A percentile compares a stretch with the other conserved stretches of the same genome.
These are phyloP conservation scores for Pithys albifrons DNA, from an alignment of 2,113 vertebrate genomes.

Conservation along the genomic window DNA sequence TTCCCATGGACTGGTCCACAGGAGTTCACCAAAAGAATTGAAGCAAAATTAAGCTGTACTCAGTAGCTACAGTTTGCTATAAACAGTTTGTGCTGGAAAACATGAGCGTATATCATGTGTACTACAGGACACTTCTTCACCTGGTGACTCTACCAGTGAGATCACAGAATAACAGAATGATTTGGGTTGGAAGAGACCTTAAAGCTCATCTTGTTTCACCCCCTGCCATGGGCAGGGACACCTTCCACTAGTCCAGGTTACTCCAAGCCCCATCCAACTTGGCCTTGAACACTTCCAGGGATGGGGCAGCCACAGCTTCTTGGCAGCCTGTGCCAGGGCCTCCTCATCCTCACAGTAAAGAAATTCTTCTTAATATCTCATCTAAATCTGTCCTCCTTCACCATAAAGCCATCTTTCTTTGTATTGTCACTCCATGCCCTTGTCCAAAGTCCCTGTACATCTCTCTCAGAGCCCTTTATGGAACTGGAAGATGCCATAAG, in stretches of 20 bases:
- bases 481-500: background rate
- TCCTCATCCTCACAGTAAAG: background rate
- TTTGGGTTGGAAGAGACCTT: background rate
- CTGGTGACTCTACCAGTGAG: background rate
- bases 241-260: accelerated
- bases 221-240: background rate
- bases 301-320: background rate
- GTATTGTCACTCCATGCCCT: background rate
- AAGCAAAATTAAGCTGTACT: background rate
- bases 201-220: background rate
- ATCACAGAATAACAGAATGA: background rate
- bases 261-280: background rate
- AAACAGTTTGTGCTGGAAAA: background rate
- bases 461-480: background rate
- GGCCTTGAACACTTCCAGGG: background rate
- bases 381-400: background rate
- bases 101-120: background rate
- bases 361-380: background rate
- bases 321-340: background rate
- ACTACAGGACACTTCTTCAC: background rate
- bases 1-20: background rate
- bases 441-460: background rate
- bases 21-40: background rate
- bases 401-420: background rate
- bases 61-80: background rate